phyloP scores from a whole-genome alignment of 2,888 invertebrate genomes.

The Epinotia bilunana region DNA sequence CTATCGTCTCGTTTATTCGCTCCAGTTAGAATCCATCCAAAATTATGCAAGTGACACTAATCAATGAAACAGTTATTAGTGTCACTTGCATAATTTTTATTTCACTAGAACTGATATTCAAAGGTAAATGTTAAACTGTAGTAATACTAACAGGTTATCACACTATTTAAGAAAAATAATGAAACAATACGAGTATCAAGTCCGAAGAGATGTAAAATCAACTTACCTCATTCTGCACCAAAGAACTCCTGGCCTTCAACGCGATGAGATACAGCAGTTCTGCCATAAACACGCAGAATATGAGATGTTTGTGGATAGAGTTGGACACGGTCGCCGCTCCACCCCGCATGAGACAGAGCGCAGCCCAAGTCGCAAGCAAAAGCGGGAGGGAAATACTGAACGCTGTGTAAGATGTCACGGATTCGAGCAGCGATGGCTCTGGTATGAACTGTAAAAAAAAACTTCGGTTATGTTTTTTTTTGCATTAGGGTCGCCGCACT shows the following conservation, averaged over 20 bases:
- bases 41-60: too few species aligned
- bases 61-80: too few species aligned
- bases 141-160: too few species aligned
- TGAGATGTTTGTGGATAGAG: constrained; percentile 96
- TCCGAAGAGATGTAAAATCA: background rate
- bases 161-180: background rate
- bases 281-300: constrained; percentile 94
- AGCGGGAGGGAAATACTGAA: constrained; percentile 93
- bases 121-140: too few species aligned
- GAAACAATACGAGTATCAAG: background rate
- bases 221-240: constrained; percentile 92
- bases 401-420: constrained; percentile 95
- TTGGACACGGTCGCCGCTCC: constrained; percentile 94
- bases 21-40: too few species aligned
- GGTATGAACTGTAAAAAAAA: constrained; percentile 87
- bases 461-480: background rate
- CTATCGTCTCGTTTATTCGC: too few species aligned
- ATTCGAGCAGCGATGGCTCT: constrained; percentile 93
- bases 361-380: constrained; percentile 90
- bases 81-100: too few species aligned
- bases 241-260: constrained; percentile 91
- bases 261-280: constrained; percentile 94
- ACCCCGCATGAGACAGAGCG: constrained; percentile 92
- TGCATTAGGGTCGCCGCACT: too few species aligned
- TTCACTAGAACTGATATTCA: too few species aligned